Percentiles rank a stretch among this genome's conserved stretches.
Evolutionary conservation across 2,113 vertebrate genomes (phyloP).

Genomic region (Hydropotes inermis): DNA sequence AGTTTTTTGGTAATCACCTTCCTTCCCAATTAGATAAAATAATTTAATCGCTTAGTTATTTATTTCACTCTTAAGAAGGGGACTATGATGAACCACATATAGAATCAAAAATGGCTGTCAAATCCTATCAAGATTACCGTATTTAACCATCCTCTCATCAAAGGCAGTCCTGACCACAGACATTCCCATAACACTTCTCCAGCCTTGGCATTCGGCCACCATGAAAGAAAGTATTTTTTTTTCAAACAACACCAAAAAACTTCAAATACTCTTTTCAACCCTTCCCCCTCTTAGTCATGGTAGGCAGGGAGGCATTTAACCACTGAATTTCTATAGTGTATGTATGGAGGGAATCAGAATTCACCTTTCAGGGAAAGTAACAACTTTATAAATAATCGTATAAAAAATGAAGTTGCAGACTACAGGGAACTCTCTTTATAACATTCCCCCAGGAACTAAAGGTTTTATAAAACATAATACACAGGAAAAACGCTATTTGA

Average conservation of each 20-base stretch:
- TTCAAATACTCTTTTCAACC: constrained; percentile 35
- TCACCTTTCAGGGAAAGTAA: constrained; percentile 44
- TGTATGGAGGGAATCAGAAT: neutral
- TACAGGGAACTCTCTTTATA: constrained; percentile 40
- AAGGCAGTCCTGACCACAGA: neutral
- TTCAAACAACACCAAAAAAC: constrained; percentile 25
- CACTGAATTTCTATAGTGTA: neutral
- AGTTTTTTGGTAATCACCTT: neutral
- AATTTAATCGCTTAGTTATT: constrained; percentile 1
- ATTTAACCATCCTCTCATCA: neutral
- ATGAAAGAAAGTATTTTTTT: neutral
- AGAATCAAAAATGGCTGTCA: constrained; percentile 4
- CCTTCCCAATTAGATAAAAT: constrained; percentile 27
- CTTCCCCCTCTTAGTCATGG: neutral
- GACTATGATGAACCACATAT: neutral
- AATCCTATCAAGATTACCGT: neutral
- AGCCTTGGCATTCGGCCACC: neutral
- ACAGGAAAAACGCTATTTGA: constrained; percentile 34
- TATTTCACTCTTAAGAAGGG: neutral
- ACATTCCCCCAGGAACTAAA: constrained; percentile 11
- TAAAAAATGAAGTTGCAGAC: constrained; percentile 18
- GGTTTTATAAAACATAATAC: constrained; percentile 13
- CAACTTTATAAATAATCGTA: neutral
- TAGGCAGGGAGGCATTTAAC: neutral
- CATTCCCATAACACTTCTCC: neutral